Base-by-base conservation (phyloP, 2,888 invertebrate genomes). In the Latrodectus elegans region DNA sequence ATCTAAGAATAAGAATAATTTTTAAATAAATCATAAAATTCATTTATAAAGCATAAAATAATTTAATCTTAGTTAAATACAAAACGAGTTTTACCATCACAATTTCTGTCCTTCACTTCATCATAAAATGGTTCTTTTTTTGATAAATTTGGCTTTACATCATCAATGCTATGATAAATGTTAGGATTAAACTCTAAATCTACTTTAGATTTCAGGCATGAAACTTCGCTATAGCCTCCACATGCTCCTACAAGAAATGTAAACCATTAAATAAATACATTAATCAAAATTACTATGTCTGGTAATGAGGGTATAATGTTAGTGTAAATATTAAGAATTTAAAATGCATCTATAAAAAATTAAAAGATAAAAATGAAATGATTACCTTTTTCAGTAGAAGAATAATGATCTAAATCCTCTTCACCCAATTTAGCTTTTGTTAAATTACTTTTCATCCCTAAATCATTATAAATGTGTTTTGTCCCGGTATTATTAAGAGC, bases 81-180 rank as follows among this genome's bases (percentile, higher is more conserved):
- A 38, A 38, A 38, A 38, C 38, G 4, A 1, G 6, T 38, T 52
- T 68, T 83, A 89, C 88, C 87, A 68, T 89, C 89, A 64, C 55
- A 83, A 71, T 85, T 84, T 38, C 82, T 86, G 70, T 86, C 78
- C 60, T 89, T 90, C 10, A 90, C 89, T 89, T 91, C 91, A 84
- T 90, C 90, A 88, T 91, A 91, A 79, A 91, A 90, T 60, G 90
- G 90, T 52, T 90, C 90, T 76, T 90, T 88, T 65, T 94, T 94
- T 79, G 95, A 94, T 49, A 92, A 91, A 78, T 93, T 93, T 70
- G 88, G 87, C 75, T 91, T 91, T 14, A 91, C 76, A 90, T 96
- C 95, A 76, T 95, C 95, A 89, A 96, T 95, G 90, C 95, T 95
- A 90, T 97, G 95, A 91, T 97, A 97, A 80, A 96, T 94, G 71